Base-by-base conservation (phyloP, 2,797 vertebrate genomes). In the Oreortyx pictus region DNA sequence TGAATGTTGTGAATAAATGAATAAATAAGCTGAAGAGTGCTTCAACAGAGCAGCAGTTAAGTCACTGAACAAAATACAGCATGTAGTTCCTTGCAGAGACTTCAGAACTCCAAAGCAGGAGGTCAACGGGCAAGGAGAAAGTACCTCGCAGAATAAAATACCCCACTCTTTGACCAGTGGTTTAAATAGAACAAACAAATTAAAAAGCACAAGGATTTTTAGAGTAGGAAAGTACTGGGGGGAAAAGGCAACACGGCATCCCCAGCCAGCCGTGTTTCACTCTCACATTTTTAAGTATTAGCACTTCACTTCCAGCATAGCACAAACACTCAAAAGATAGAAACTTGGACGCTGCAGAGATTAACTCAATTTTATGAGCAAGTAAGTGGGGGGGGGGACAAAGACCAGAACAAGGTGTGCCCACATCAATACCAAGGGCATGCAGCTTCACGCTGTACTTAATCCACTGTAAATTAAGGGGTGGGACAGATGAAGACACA, bases 371-470 rank as follows among this genome's bases (percentile, higher is more conserved):
- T 88, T 82, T 77, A 82, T 7, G 9, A 65, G 70, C 17, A 68
- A 65, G 54, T 85, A 93, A 90, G 91, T 8, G 16, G 11, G 90
- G 65, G 65, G 92, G 65, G 61, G 61, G 17, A 74, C 61, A 82
- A 88, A 84, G 85, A 61, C 35, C 15, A 2, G 22, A 86, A 67
- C 6, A 41, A 85, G 88, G 79, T 41, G 88, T 37, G 67, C n/a
- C 72, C 62, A 54, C 16, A 15, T 52, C 49, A 93, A 80, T 35
- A 81, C 4, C 35, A 56, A 75, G 41, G 74, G 56, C 77, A 31
- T n/a, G 74, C 0, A 0, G 46, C 33, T 95, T 89, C 89, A 75
- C 11, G 33, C 65, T 72, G 44, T 46, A 39, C 23, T 68, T 71
- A 75, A 91, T 59, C 66, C 39, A 39, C 79, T 68, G 35, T 35